These are phyloP conservation scores for Megalurothrips usitatus DNA, from an alignment of 2,888 invertebrate genomes.

Conservation along the genomic window DNA sequence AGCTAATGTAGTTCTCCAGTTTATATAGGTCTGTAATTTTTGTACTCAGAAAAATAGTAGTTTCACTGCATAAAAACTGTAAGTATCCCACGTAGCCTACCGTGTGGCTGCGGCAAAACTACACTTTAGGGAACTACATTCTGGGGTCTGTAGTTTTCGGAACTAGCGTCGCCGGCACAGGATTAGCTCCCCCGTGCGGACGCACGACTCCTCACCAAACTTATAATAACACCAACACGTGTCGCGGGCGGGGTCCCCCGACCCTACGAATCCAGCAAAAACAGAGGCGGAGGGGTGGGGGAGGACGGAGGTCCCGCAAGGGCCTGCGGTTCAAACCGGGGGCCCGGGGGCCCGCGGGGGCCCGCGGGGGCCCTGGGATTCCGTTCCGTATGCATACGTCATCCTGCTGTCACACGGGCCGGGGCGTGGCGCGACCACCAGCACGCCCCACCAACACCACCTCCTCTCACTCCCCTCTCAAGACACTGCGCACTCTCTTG, in stretches of 20 bases:
- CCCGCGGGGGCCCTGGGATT: not conserved
- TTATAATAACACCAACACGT: constrained; percentile 17
- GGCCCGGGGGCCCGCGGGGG: not conserved
- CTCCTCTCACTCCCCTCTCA: not conserved
- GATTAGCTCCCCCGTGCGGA: no score
- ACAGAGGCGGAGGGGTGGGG: not conserved
- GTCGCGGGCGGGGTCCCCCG: not conserved
- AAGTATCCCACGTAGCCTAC: no score
- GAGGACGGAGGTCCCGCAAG: not conserved
- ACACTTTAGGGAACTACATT: no score
- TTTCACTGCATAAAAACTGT: no score
- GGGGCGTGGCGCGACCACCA: not conserved
- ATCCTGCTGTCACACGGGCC: not conserved
- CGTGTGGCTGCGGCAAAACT: no score
- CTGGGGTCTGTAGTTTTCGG: no score
- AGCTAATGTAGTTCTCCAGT: no score
- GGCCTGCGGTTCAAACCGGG: not conserved
- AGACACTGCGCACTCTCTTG: no score
- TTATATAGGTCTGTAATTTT: no score
- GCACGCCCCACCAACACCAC: not conserved
- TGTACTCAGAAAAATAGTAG: no score
- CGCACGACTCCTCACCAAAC: not conserved
- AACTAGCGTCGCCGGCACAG: no score
- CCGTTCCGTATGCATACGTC: constrained; percentile 21
- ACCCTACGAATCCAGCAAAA: constrained; percentile 1